Evolutionary conservation across 2,888 invertebrate species (phyloP).

Genomic region (Zeuzera pyrina): DNA sequence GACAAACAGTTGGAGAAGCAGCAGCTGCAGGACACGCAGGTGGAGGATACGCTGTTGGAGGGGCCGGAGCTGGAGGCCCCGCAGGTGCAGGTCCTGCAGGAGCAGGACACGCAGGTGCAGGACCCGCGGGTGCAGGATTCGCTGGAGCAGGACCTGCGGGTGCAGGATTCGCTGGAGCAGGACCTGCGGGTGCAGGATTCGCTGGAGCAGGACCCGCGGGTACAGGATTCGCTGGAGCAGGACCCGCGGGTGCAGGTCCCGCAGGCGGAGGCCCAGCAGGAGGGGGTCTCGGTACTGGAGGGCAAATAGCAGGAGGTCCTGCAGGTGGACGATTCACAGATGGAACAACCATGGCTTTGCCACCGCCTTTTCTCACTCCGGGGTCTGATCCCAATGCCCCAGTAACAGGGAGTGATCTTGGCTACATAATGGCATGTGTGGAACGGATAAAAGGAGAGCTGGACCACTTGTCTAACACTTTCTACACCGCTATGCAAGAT

Average conservation of each 20-base stretch:
- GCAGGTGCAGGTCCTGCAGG: not conserved
- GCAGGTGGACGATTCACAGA: too few species aligned
- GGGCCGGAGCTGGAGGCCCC: not conserved
- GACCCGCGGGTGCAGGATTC: too few species aligned
- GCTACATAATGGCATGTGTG: not conserved
- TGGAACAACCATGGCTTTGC: too few species aligned
- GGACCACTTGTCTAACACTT: not conserved
- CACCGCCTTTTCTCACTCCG: too few species aligned
- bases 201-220: not conserved
- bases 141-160: too few species aligned
- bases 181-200: not conserved
- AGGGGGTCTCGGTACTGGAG: slow-evolving; percentile 1
- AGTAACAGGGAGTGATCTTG: not conserved
- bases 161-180: not conserved
- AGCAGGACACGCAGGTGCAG: too few species aligned
- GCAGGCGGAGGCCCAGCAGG: slow-evolving; percentile 1
- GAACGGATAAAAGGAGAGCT: too few species aligned
- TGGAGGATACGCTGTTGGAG: not conserved
- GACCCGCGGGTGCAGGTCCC: slow-evolving; percentile 5
- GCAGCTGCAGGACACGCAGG: slow-evolving; percentile 4
- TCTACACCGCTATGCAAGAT: not conserved
- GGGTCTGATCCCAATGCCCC: not conserved
- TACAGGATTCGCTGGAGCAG: not conserved
- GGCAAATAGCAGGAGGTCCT: not conserved
- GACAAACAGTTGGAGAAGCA: slow-evolving; percentile 1